phyloP scores from a whole-genome alignment of 1,140 invertebrate species.

The Phymorhynchus buccinoides region DNA sequence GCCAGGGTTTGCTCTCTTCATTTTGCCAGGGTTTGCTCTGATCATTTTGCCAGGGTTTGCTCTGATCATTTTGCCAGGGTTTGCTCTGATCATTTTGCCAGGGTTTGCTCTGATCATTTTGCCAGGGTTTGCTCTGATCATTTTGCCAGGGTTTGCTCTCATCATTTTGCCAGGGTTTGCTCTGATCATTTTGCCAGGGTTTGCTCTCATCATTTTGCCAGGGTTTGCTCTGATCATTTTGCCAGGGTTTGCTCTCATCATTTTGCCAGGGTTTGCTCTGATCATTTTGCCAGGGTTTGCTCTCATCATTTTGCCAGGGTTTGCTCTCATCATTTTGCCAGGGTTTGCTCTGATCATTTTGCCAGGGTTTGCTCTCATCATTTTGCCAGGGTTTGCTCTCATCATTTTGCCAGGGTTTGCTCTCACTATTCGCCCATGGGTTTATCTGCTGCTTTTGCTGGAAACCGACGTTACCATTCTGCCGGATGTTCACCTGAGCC shows the following conservation, averaged over 20 bases:
- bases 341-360: background rate
- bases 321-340: background rate
- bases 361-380: too few species aligned
- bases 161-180: background rate
- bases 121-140: background rate
- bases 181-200: background rate
- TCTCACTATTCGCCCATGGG: background rate
- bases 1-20: too few species aligned
- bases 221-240: background rate
- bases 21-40: background rate
- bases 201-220: background rate
- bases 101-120: background rate
- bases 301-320: background rate
- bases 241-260: background rate
- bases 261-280: background rate
- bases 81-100: too few species aligned
- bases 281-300: background rate
- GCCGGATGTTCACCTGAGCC: too few species aligned
- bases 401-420: background rate
- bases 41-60: background rate
- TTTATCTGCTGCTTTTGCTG: background rate
- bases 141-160: too few species aligned
- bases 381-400: background rate
- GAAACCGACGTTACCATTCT: too few species aligned
- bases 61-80: background rate